A percentile compares a stretch with the other conserved stretches of the same genome.
phyloP scores from a whole-genome alignment of 2,797 vertebrate genomes.

The Galaxias olidus region DNA sequence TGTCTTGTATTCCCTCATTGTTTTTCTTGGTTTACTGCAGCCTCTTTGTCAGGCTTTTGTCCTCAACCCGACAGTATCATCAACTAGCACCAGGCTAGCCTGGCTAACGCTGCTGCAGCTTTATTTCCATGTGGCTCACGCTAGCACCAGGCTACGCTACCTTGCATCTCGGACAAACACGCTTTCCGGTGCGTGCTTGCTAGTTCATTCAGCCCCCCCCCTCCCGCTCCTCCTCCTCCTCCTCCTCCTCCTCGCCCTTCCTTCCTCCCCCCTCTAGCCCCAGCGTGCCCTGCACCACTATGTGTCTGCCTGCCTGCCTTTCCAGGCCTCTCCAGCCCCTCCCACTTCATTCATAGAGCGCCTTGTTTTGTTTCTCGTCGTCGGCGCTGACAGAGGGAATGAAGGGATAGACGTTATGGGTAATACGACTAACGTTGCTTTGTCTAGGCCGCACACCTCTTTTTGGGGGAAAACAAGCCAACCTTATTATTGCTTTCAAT shows the following conservation, averaged over 20 bases:
- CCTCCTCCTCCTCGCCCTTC: constrained; percentile 4
- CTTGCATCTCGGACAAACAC: constrained; percentile 50
- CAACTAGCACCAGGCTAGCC: not conserved
- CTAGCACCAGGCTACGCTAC: constrained; percentile 38
- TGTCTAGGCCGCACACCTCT: too few relatives aligned
- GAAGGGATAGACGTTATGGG: not conserved
- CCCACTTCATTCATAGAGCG: constrained; percentile 77
- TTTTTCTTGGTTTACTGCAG: too few relatives aligned
- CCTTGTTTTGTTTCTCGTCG: constrained; percentile 69
- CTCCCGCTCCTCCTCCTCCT: constrained; percentile 30
- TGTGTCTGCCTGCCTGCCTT: constrained; percentile 57
- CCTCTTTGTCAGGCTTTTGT: too few relatives aligned
- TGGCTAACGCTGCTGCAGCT: constrained; percentile 18
- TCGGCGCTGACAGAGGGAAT: constrained; percentile 33
- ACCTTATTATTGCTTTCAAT: too few relatives aligned
- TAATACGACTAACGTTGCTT: too few relatives aligned
- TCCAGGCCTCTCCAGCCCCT: constrained; percentile 67
- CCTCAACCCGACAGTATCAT: too few relatives aligned
- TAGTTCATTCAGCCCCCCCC: constrained; percentile 58
- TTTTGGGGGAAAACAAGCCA: constrained; percentile 16
- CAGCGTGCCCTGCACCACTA: constrained; percentile 61
- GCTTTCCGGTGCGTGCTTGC: constrained; percentile 11
- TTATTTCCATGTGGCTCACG: constrained; percentile 51
- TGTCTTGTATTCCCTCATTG: too few relatives aligned
- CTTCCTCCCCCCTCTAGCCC: constrained; percentile 43